Evolutionary conservation across 2,797 vertebrate genomes (phyloP).

Genomic region (Lepus oiostolus): DNA sequence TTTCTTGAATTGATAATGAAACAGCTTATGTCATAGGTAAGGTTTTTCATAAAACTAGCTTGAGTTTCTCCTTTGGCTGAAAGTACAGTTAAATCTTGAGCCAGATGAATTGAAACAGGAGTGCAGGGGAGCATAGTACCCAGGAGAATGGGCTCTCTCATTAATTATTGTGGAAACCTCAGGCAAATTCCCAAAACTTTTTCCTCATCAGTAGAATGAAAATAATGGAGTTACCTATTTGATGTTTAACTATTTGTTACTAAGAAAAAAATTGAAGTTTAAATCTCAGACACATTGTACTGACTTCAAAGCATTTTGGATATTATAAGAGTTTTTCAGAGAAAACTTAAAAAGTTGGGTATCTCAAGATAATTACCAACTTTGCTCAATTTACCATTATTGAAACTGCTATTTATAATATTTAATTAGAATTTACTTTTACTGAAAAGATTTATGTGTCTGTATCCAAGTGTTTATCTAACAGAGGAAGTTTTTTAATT

Average conservation of each 20-base stretch:
- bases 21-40: not conserved
- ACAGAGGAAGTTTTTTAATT: not conserved
- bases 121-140: fast-evolving
- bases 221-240: not conserved
- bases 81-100: not conserved
- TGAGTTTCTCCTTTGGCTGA: not conserved
- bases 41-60: not conserved
- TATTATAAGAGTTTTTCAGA: not conserved
- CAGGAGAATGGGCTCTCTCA: not conserved
- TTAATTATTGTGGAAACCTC: not conserved
- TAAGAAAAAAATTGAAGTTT: conserved; percentile 16
- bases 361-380: conserved; percentile 1
- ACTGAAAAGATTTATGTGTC: not conserved
- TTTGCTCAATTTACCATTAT: not conserved
- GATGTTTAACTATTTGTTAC: not conserved
- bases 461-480: not conserved
- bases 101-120: not conserved
- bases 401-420: not conserved
- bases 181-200: not conserved
- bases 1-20: conserved; percentile 20
- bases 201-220: not conserved
- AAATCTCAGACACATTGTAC: not conserved
- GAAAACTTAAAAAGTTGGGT: not conserved
- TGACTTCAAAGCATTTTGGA: not conserved
- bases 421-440: not conserved